Conservation (phyloP, 2,888 invertebrate species). For the Agrilus mali region DNA sequence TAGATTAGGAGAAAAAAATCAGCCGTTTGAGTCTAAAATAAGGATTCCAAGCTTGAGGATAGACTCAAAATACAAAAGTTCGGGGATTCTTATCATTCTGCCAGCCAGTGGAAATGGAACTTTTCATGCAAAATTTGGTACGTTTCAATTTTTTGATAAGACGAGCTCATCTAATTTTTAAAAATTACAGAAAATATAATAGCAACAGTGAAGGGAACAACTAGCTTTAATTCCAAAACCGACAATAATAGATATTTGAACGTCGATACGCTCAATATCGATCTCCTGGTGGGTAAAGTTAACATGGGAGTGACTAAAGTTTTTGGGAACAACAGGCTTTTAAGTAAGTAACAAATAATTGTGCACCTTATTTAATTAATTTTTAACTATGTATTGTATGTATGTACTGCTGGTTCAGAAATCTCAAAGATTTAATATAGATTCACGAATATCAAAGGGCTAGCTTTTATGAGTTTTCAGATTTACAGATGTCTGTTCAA, state of each 20-base stretch:
- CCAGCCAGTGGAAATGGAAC: constrained; percentile 61
- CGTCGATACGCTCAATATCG: constrained; percentile 48
- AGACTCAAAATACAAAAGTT: constrained; percentile 53
- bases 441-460: too few relatives aligned
- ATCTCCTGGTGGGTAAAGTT: constrained; percentile 46
- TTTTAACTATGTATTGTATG: too few relatives aligned
- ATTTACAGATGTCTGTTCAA: too few relatives aligned
- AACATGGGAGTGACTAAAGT: constrained; percentile 52
- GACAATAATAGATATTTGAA: constrained; percentile 43
- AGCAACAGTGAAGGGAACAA: constrained; percentile 45
- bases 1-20: constrained; percentile 43
- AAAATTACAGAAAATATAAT: constrained; percentile 40
- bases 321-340: constrained; percentile 54
- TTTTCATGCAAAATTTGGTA: constrained; percentile 50
- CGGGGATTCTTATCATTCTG: constrained; percentile 54
- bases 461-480: too few relatives aligned
- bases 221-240: constrained; percentile 35
- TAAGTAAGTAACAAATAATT: constrained; percentile 40
- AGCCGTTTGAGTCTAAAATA: constrained; percentile 52
- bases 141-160: constrained; percentile 8
- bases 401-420: neutral
- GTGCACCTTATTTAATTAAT: neutral
- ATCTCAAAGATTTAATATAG: neutral
- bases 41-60: constrained; percentile 52
- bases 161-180: neutral